Conservation (phyloP, 2,888 invertebrate genomes). For the Fragum whitleyi region DNA sequence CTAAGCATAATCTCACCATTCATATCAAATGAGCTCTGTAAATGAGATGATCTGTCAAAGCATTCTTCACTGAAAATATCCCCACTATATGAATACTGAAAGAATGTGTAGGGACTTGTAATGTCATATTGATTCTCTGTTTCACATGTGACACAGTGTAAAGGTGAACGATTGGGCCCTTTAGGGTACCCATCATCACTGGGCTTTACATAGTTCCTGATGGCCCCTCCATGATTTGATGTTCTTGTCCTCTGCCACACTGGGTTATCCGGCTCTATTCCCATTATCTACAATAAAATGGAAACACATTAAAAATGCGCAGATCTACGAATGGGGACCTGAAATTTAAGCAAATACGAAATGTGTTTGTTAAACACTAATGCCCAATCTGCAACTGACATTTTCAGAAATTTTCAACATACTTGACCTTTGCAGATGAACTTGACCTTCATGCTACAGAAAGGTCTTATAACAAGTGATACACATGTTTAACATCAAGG, state of each 20-base stretch:
- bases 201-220: constrained; percentile 77
- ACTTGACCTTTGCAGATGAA: no score
- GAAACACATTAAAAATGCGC: no score
- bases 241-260: constrained; percentile 82
- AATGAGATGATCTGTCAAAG: constrained; percentile 37
- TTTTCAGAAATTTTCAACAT: no score
- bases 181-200: constrained; percentile 81
- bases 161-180: constrained; percentile 80
- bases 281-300: constrained; percentile 80
- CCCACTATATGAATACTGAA: constrained; percentile 78
- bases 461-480: no score
- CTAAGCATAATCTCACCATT: constrained; percentile 61
- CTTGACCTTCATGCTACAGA: no score
- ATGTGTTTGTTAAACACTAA: no score
- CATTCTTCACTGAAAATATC: constrained; percentile 63
- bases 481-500: no score
- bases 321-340: no score
- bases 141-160: constrained; percentile 74
- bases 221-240: constrained; percentile 83
- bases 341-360: no score
- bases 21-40: constrained; percentile 70
- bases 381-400: no score
- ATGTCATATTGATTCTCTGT: constrained; percentile 78
- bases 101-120: constrained; percentile 76
- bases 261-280: constrained; percentile 78